Conservation (phyloP, 2,888 invertebrate genomes). For the Cantharis lateralis region DNA sequence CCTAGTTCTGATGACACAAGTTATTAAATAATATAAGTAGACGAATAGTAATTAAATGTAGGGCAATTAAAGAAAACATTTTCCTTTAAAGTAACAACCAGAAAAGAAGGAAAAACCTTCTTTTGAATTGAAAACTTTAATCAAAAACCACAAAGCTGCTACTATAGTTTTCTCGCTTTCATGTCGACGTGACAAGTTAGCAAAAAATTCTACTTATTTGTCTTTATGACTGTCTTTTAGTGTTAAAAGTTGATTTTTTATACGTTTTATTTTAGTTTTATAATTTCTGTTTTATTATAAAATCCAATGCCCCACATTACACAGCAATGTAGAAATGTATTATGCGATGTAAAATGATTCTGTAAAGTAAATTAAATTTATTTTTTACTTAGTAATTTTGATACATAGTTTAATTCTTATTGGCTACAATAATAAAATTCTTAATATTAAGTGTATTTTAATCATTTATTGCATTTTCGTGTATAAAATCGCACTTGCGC, state of each 20-base stretch:
- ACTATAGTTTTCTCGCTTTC: not conserved
- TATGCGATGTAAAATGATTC: not conserved
- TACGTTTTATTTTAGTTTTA: not conserved
- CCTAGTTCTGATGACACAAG: not conserved
- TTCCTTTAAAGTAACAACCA: not conserved
- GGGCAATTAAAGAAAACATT: not conserved
- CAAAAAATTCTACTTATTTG: not conserved
- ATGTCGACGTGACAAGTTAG: not conserved
- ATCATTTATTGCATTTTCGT: not conserved
- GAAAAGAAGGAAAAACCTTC: not conserved
- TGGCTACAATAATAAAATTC: not conserved
- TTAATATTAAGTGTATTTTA: not conserved
- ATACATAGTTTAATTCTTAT: not conserved
- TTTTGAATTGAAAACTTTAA: not conserved
- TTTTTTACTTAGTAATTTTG: not conserved
- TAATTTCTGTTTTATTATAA: not conserved
- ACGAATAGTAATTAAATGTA: not conserved
- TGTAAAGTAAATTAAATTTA: not conserved
- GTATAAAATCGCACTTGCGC: slow-evolving; percentile 27
- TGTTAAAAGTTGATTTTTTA: not conserved
- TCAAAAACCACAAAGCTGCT: not conserved
- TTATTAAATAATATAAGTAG: not conserved
- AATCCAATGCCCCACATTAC: not conserved
- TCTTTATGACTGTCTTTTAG: not conserved
- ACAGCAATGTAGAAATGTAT: not conserved